These are phyloP conservation scores for Listronotus oregonensis DNA, from an alignment of 1,140 invertebrate species.

Conservation along the genomic window DNA sequence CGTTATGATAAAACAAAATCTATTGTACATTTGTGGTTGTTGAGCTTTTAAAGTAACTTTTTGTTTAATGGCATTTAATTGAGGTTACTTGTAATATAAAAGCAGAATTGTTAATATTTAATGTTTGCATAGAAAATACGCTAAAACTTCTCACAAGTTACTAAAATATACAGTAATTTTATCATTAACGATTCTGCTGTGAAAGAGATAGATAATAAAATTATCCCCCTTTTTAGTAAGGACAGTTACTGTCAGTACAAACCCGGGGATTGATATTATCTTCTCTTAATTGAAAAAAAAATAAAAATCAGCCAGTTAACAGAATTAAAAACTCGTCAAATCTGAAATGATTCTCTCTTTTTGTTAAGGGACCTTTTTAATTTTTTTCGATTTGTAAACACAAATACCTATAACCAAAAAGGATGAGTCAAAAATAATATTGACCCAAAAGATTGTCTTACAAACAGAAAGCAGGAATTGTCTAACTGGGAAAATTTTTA, in stretches of 20 bases:
- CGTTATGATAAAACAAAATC: slow-evolving; percentile 53
- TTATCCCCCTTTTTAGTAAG: no score
- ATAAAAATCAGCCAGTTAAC: slow-evolving; percentile 13
- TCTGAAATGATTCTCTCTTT: slow-evolving; percentile 55
- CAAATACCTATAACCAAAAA: slow-evolving; percentile 41
- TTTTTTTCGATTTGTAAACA: slow-evolving; percentile 52
- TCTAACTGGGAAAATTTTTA: background rate
- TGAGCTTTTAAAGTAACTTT: slow-evolving; percentile 57
- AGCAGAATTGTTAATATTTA: background rate
- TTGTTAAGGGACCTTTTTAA: slow-evolving; percentile 52
- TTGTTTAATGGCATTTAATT: slow-evolving; percentile 54
- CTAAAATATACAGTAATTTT: no score
- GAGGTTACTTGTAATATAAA: slow-evolving; percentile 48
- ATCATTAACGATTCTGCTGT: background rate
- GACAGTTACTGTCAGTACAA: background rate
- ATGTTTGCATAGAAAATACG: background rate
- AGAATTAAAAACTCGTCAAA: slow-evolving; percentile 22
- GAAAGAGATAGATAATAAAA: background rate
- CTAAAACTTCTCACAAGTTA: no score
- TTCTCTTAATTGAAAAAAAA: slow-evolving; percentile 7
- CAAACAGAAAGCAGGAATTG: slow-evolving; percentile 40
- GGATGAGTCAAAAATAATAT: slow-evolving; percentile 38
- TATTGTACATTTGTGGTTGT: slow-evolving; percentile 57
- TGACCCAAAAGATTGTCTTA: slow-evolving; percentile 47
- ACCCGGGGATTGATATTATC: background rate